Evolutionary conservation across 2,113 vertebrate genomes (phyloP), one percentile per base, ranked within the genome.

Genomic region (Hippopotamus amphibius): DNA sequence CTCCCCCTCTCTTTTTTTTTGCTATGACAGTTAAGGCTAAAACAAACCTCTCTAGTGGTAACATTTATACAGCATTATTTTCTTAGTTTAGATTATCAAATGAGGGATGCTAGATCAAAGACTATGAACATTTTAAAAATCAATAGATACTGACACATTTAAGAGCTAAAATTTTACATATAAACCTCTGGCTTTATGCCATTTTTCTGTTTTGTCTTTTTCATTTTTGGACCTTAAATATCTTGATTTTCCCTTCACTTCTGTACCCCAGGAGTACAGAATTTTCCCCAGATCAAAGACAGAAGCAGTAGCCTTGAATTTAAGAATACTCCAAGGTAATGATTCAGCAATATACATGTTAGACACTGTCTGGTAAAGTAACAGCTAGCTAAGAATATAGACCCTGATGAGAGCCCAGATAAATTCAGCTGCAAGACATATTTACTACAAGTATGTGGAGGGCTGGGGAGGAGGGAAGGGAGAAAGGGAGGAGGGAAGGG

Each of bases 221-320:
- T 63, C 22, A 61, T 63, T 50, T 94, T 46, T 4, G 43, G 13
- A 69, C 74, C 37, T 57, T 77, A 85, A 74, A 33, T 57, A 84
- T 83, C 81, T 88, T 90, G 76, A 85, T 81, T 80, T 97, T 96
- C 14, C 30, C n/a, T 82, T 59, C 13, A 79, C 26, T 80, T 89
- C n/a, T 37, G 3, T 90, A 66, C 13, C n/a, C 7, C 30, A 68
- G 22, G 11, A 68, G 24, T 72, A 68, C 37, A 83, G 15, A 93
- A 53, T n/a, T 57, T 80, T n/a, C 11, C 61, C 12, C 11, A 24
- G 41, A 72, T 61, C 61, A 77, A 96, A 96, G 55, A 48, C 1
- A 90, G n/a, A 81, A 84, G 14, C 61, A 92, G n/a, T 88, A 88
- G 53, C 28, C 37, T 81, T 95, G 87, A 43, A 82, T 93, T 81